These are phyloP conservation scores for Lepus europaeus DNA, from an alignment of 2,113 vertebrate genomes.

Conservation along the genomic window DNA sequence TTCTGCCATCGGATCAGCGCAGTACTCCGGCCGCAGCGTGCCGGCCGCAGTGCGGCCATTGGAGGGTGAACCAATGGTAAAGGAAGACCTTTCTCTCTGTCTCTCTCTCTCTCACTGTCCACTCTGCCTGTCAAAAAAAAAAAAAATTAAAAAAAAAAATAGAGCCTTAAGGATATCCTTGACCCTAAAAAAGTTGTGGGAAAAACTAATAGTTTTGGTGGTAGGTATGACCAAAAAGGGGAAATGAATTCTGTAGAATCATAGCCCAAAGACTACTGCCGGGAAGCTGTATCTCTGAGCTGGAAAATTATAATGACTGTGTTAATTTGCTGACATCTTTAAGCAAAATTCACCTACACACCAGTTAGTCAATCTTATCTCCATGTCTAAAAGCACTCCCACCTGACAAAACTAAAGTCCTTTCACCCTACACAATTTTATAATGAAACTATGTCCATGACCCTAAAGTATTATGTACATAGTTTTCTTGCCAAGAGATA, in stretches of 20 bases:
- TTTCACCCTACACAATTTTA: conserved; percentile 25
- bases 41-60: too few relatives aligned
- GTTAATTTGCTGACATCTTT: neutral
- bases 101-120: too few relatives aligned
- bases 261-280: neutral
- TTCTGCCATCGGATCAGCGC: too few relatives aligned
- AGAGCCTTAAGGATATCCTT: conserved; percentile 17
- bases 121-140: too few relatives aligned
- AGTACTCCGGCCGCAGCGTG: too few relatives aligned
- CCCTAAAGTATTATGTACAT: neutral
- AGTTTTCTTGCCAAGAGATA: conserved; percentile 39
- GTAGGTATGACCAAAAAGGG: neutral
- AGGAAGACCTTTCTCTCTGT: too few relatives aligned
- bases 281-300: neutral
- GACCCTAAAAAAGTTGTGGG: neutral
- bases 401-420: neutral
- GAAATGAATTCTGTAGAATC: neutral
- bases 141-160: too few relatives aligned
- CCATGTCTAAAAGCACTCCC: neutral
- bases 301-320: neutral
- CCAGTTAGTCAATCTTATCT: neutral
- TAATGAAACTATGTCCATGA: neutral
- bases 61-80: too few relatives aligned
- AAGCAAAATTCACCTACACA: conserved; percentile 43
- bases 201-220: neutral